phyloP scores from a whole-genome alignment of 2,797 vertebrate genomes.

The Astyanax mexicanus region DNA sequence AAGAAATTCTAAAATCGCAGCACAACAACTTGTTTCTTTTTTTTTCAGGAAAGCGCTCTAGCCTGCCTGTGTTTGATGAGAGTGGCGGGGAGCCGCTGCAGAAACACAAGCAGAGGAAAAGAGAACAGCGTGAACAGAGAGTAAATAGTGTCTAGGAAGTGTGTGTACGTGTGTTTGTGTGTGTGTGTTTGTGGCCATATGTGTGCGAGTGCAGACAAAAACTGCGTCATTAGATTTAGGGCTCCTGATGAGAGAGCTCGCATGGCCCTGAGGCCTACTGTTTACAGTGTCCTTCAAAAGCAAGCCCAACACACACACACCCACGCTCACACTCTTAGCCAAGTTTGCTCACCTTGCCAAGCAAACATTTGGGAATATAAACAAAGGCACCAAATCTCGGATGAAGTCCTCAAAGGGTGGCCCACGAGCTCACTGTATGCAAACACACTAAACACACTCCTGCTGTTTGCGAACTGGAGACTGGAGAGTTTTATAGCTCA shows the following conservation, averaged over 20 bases:
- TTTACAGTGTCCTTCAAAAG: constrained; percentile 55
- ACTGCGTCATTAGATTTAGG: constrained; percentile 54
- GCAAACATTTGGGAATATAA: constrained; percentile 44
- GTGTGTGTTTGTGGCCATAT: constrained; percentile 30
- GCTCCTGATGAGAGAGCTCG: constrained; percentile 61
- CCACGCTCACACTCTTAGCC: constrained; percentile 21
- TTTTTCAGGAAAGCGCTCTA: constrained; percentile 40
- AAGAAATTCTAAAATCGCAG: constrained; percentile 39
- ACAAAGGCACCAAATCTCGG: constrained; percentile 46
- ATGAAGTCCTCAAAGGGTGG: constrained; percentile 54
- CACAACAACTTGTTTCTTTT: constrained; percentile 38
- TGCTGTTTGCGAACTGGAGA: constrained; percentile 63
- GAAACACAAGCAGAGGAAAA: constrained; percentile 36
- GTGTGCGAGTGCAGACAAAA: constrained; percentile 42
- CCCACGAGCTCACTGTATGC: constrained; percentile 49
- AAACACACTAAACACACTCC: constrained; percentile 61
- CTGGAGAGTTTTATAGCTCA: constrained; percentile 35
- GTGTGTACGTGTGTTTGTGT: neutral
- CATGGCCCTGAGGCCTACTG: constrained; percentile 54
- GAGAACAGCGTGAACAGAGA: constrained; percentile 41
- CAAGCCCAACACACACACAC: constrained; percentile 27
- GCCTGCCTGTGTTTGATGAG: constrained; percentile 28
- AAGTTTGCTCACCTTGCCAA: constrained; percentile 49
- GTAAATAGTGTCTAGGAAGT: constrained; percentile 32
- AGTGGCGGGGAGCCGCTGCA: constrained; percentile 22